These are phyloP conservation scores for Pseudochromis fuscus DNA, from an alignment of 2,797 vertebrate species.

Conservation along the genomic window DNA sequence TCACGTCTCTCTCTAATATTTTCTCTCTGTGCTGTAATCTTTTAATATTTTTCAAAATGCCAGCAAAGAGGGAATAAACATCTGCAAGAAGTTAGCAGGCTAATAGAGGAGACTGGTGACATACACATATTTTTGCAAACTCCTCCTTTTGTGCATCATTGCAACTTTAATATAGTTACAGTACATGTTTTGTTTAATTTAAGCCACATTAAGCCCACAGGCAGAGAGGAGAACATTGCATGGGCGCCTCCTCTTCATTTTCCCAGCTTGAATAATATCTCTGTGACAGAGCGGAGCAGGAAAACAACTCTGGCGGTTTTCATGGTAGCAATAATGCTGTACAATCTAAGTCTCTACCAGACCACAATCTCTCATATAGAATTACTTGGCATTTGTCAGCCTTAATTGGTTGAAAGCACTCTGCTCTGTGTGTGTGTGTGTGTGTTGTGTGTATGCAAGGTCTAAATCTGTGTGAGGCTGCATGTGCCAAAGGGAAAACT, in stretches of 20 bases:
- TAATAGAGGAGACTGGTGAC: not conserved
- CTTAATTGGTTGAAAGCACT: conserved; percentile 57
- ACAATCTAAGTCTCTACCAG: conserved; percentile 48
- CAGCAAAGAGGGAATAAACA: not conserved
- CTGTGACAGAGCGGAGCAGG: conserved; percentile 54
- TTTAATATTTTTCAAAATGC: not conserved
- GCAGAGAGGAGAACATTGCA: conserved; percentile 34
- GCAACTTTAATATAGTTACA: conserved; percentile 6
- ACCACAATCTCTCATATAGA: conserved; percentile 70
- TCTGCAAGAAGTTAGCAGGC: conserved; percentile 10
- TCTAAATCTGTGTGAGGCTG: conserved; percentile 40
- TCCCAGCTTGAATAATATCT: conserved; percentile 49
- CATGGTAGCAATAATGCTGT: conserved; percentile 55
- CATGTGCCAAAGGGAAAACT: conserved; percentile 47
- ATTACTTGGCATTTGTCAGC: conserved; percentile 71
- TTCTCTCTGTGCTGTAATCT: not conserved
- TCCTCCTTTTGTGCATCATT: not conserved
- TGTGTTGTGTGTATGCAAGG: conserved; percentile 18
- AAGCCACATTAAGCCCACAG: conserved; percentile 36
- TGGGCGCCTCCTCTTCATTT: conserved; percentile 15
- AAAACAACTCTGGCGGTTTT: conserved; percentile 68
- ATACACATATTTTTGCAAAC: not conserved
- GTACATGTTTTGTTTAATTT: conserved; percentile 38
- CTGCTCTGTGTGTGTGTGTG: conserved; percentile 12
- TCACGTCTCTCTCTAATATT: no score